phyloP scores from a whole-genome alignment of 2,888 invertebrate species.

The Habrosyne pyritoides region DNA sequence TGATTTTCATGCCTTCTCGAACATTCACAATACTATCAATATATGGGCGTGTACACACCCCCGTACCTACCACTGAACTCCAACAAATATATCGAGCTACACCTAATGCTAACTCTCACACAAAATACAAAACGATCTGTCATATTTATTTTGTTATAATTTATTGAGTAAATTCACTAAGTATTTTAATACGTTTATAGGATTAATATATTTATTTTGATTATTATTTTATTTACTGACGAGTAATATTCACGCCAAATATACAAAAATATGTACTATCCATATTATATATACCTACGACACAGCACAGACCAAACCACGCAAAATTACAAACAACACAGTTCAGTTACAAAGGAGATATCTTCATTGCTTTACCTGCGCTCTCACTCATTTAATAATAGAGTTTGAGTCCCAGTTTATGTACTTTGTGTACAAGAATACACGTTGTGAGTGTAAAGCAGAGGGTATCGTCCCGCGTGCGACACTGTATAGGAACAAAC shows the following conservation, averaged over 20 bases:
- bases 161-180: constrained; percentile 14
- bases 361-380: constrained; percentile 28
- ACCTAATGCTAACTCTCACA: constrained; percentile 79
- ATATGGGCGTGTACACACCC: constrained; percentile 77
- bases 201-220: constrained; percentile 14
- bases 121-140: constrained; percentile 69
- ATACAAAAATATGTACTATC: constrained; percentile 13
- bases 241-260: background rate
- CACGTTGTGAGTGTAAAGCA: constrained; percentile 2
- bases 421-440: background rate
- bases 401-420: background rate
- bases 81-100: constrained; percentile 80
- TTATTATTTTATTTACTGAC: constrained; percentile 14
- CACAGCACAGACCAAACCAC: constrained; percentile 9
- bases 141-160: constrained; percentile 27
- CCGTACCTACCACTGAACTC: constrained; percentile 79
- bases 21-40: constrained; percentile 82
- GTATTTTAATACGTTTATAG: constrained; percentile 9
- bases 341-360: constrained; percentile 54
- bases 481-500: constrained; percentile 36
- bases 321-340: constrained; percentile 50
- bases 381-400: background rate
- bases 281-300: constrained; percentile 12
- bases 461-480: constrained; percentile 32
- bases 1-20: constrained; percentile 81